Base-by-base conservation (phyloP, 2,888 invertebrate species). In the Eurytoma californica region DNA sequence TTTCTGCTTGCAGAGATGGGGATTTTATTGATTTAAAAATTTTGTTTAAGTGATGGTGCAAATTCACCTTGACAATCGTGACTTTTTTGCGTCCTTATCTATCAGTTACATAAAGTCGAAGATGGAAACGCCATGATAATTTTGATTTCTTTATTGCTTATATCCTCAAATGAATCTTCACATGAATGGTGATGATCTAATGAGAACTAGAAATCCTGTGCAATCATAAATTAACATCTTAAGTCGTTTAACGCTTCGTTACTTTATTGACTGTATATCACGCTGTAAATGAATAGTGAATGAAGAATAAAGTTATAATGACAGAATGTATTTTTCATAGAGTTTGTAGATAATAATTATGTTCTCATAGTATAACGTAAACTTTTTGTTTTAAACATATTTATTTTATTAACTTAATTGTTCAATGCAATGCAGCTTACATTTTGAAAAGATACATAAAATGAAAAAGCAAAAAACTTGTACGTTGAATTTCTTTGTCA, bases 181-280 rank as follows among this genome's bases (percentile, higher is more conserved):
- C 51, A 77, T 58, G 51, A 49, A 20, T 20, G 49, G 60, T 30
- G 60, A 49, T 72, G 72, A 77, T 66, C 77, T 77, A 72, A 72
- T 60, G 72, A 60, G 70, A 72, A 72, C 72, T 72, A 51, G 57
- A 72, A 60, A 77, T 72, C 5, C 58, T 14, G 60, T 30, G 39
- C 30, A 57, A 72, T 77, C 77, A 51, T 72, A 58, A 72, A 77
- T 77, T 1, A 7, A 13, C 49, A 20, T 9, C 39, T 39, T 20
- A 49, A 66, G 28, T 68, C n/a, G 53, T 76, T 67, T 18, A 49
- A 49, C 16, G 63, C 49, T 49, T 28, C 63, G 70, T 65, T 65
- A 57, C 16, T 76, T 69, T 69, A 76, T 76, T 47, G 28, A 76
- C 16, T 20, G 47, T 24, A 57, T 51, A 24, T 66, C 57, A 49